These are phyloP conservation scores for Acleris emargana DNA, from an alignment of 2,888 invertebrate species.

Conservation along the genomic window DNA sequence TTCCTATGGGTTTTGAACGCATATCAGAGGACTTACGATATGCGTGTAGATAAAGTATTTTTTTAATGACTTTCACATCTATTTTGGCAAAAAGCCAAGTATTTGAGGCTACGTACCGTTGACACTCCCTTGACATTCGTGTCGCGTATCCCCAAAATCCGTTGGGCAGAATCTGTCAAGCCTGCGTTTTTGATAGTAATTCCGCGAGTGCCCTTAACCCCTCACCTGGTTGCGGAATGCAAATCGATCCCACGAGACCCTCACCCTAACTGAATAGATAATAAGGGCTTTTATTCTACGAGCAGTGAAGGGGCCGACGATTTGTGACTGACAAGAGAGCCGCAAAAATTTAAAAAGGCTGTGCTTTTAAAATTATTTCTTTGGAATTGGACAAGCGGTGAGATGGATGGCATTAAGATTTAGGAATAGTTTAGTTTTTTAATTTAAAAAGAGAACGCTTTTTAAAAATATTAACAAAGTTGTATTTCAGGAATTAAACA, in stretches of 20 bases:
- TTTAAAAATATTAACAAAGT: too few relatives aligned
- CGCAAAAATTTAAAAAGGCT: slow-evolving; percentile 44
- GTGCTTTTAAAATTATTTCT: slow-evolving; percentile 24
- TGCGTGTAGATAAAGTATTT: too few relatives aligned
- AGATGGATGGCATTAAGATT: not conserved
- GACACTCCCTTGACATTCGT: slow-evolving; percentile 19
- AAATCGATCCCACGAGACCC: slow-evolving; percentile 58
- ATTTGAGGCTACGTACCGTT: not conserved
- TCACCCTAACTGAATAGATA: slow-evolving; percentile 52
- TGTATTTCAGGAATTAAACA: too few relatives aligned
- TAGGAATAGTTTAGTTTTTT: too few relatives aligned
- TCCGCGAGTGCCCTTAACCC: slow-evolving; percentile 54
- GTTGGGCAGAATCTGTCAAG: slow-evolving; percentile 57
- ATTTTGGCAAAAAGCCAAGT: too few relatives aligned
- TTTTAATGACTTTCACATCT: too few relatives aligned
- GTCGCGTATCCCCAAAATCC: slow-evolving; percentile 22
- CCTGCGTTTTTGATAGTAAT: slow-evolving; percentile 59
- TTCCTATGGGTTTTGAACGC: too few relatives aligned
- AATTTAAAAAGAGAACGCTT: too few relatives aligned
- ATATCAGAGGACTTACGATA: too few relatives aligned
- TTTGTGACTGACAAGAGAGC: slow-evolving; percentile 58
- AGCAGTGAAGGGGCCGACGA: slow-evolving; percentile 48
- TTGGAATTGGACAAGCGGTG: slow-evolving; percentile 13
- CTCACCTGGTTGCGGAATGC: slow-evolving; percentile 70
- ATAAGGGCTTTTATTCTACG: slow-evolving; percentile 58